Conservation (phyloP, 2,113 vertebrate genomes). For the Amphilophus citrinellus region DNA sequence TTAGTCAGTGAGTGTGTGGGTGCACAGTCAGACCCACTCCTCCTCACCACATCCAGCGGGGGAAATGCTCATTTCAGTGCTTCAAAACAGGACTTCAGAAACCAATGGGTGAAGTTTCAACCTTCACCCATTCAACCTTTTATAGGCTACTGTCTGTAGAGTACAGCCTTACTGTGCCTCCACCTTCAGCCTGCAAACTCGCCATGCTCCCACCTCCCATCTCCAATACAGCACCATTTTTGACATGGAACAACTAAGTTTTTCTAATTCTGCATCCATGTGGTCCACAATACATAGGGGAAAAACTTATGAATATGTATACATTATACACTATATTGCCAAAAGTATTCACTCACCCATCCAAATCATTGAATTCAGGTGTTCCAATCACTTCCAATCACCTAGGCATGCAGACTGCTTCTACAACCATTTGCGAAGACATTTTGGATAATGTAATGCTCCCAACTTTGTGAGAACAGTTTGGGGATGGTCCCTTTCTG, state of each 20-base stretch:
- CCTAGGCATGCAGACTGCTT: too few species aligned
- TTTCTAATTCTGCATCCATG: neutral
- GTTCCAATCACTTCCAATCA: too few species aligned
- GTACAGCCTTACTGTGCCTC: neutral
- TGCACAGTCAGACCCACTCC: neutral
- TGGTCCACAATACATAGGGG: neutral
- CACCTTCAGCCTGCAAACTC: neutral
- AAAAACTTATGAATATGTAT: too few species aligned
- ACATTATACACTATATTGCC: too few species aligned
- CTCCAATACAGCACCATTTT: neutral
- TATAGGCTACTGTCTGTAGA: neutral
- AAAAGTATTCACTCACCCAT: too few species aligned
- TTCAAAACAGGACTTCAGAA: neutral
- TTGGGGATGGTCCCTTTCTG: too few species aligned
- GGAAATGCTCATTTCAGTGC: neutral
- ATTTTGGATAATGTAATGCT: too few species aligned
- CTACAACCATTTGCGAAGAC: too few species aligned
- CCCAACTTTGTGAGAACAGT: too few species aligned
- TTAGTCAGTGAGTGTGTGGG: neutral
- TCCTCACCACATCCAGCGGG: neutral
- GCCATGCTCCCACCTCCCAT: neutral
- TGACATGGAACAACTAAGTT: neutral
- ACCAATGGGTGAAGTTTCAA: neutral
- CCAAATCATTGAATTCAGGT: too few species aligned
- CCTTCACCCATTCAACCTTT: neutral